A percentile compares a stretch with the other conserved stretches of the same genome.
Conservation (phyloP, 2,113 vertebrate species). For the Morone saxatilis region DNA sequence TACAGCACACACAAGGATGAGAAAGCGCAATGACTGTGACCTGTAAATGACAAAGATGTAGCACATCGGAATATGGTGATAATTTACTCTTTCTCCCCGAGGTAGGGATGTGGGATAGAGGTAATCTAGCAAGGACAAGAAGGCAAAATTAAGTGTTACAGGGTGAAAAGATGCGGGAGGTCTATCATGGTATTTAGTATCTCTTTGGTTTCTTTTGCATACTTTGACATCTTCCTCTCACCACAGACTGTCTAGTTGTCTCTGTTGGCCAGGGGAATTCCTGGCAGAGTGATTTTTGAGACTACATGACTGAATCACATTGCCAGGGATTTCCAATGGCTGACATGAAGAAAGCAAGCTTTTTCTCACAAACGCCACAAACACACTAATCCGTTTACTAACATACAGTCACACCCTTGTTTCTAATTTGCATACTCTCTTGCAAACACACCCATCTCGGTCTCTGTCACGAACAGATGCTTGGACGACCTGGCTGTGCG, state of each 20-base stretch:
- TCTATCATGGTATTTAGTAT: background rate
- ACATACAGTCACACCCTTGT: slow-evolving; percentile 20
- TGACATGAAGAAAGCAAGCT: slow-evolving; percentile 80
- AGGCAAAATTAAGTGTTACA: background rate
- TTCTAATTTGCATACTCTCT: slow-evolving; percentile 51
- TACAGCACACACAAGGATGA: slow-evolving; percentile 37
- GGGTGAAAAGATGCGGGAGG: background rate
- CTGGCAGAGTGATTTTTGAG: slow-evolving; percentile 95
- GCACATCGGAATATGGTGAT: background rate
- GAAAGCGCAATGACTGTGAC: slow-evolving; percentile 28
- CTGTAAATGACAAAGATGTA: slow-evolving; percentile 37
- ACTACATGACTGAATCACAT: slow-evolving; percentile 93
- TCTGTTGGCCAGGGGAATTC: slow-evolving; percentile 92
- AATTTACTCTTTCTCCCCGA: background rate
- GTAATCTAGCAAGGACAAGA: background rate
- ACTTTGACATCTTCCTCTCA: slow-evolving; percentile 18
- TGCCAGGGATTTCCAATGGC: slow-evolving; percentile 98
- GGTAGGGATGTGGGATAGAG: background rate
- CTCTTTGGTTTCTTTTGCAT: slow-evolving; percentile 8
- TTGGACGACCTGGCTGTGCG: slow-evolving; percentile 61
- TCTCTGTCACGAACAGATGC: slow-evolving; percentile 33
- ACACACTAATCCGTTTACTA: slow-evolving; percentile 37
- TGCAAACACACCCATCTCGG: slow-evolving; percentile 25
- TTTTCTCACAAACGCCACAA: slow-evolving; percentile 10
- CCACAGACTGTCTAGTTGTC: slow-evolving; percentile 25